These are phyloP conservation scores for Corythucha ciliata DNA, from an alignment of 2,888 invertebrate species.

Conservation along the genomic window DNA sequence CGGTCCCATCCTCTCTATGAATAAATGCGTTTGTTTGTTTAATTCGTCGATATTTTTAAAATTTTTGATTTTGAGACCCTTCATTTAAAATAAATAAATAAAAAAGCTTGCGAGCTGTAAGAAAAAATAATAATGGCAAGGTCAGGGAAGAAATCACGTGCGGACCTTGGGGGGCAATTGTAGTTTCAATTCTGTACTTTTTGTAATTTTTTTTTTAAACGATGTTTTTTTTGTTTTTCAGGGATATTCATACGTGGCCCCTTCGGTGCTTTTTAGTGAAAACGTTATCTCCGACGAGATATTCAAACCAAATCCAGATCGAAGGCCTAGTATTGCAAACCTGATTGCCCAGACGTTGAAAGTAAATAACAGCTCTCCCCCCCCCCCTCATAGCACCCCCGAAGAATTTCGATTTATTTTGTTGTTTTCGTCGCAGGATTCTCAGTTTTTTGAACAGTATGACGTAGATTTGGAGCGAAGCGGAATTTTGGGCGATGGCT, in stretches of 20 bases:
- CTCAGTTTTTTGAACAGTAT: constrained; percentile 77
- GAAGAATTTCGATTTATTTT: too few species aligned
- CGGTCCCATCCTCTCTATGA: too few species aligned
- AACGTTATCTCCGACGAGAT: constrained; percentile 67
- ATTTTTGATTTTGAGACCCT: too few species aligned
- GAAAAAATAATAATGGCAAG: neutral
- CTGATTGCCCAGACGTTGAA: constrained; percentile 51
- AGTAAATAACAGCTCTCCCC: constrained; percentile 40
- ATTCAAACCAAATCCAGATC: constrained; percentile 46
- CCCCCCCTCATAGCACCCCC: too few species aligned
- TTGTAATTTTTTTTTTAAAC: too few species aligned
- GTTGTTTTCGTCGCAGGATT: constrained; percentile 49
- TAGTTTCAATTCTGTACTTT: too few species aligned
- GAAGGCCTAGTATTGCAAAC: constrained; percentile 44
- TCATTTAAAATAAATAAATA: too few species aligned
- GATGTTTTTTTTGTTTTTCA: constrained; percentile 40
- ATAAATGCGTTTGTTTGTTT: too few species aligned
- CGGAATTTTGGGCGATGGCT: constrained; percentile 73
- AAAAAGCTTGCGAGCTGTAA: neutral
- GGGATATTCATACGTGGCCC: constrained; percentile 94
- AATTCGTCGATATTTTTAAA: too few species aligned
- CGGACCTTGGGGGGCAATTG: too few species aligned
- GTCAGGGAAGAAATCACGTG: neutral
- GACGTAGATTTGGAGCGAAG: constrained; percentile 57
- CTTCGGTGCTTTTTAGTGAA: constrained; percentile 75